Percentiles rank a stretch among this genome's conserved stretches.
Evolutionary conservation across 2,113 vertebrate species (phyloP).

Genomic region (Pandion haliaetus): DNA sequence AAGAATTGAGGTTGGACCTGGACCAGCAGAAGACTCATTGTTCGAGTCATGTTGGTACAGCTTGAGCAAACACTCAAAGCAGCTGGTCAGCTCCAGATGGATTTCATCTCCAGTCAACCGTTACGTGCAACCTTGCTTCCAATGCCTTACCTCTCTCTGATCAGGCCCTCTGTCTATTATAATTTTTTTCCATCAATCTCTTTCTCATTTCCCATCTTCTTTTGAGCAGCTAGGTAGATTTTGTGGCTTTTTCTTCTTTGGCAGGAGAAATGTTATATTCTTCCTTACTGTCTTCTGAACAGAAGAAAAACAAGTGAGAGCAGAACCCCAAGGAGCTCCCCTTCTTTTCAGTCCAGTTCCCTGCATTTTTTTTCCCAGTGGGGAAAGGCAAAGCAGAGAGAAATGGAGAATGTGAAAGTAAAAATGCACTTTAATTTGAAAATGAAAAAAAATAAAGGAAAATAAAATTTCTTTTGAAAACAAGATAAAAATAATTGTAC

Average conservation of each 20-base stretch:
- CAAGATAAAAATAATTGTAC: not conserved
- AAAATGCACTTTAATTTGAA: not conserved
- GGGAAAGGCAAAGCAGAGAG: not conserved
- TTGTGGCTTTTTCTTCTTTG: not conserved
- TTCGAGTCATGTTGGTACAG: conserved; percentile 44
- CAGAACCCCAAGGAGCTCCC: not conserved
- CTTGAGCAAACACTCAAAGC: conserved; percentile 43
- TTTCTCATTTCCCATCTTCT: not conserved
- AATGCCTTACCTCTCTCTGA: not conserved
- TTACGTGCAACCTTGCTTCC: not conserved
- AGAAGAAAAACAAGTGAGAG: not conserved
- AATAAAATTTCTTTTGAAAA: not conserved
- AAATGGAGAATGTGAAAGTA: not conserved
- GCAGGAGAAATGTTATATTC: not conserved
- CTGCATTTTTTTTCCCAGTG: not conserved
- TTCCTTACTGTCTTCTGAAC: not conserved
- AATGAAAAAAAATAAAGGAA: not conserved
- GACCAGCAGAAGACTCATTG: conserved; percentile 44
- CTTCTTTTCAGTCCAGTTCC: not conserved
- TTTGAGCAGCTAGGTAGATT: not conserved
- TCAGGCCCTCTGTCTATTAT: not conserved
- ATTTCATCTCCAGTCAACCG: conserved; percentile 41
- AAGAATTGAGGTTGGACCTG: conserved; percentile 41
- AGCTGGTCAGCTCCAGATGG: conserved; percentile 32
- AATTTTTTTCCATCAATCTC: not conserved